Percentiles rank a stretch among this genome's conserved stretches.
Conservation (phyloP, 1,140 invertebrate genomes). For the Ostrea denselamellosa region DNA sequence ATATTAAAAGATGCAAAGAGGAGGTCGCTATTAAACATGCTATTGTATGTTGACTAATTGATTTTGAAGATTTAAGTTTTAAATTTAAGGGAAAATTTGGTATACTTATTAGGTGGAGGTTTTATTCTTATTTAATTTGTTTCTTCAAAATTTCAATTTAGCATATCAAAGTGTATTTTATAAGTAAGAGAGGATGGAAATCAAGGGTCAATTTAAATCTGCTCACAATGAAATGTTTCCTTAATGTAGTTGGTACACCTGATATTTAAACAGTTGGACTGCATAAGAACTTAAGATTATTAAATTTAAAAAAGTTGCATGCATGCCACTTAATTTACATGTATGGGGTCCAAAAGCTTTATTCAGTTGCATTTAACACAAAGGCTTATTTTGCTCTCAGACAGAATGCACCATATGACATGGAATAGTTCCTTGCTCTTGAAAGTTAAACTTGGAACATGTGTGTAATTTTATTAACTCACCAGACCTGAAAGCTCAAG, state of each 20-base stretch:
- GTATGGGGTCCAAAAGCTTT: background rate
- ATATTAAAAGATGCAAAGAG: background rate
- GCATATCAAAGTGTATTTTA: too few species aligned
- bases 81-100: background rate
- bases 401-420: too few species aligned
- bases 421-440: too few species aligned
- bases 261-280: background rate
- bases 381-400: background rate
- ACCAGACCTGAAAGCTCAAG: too few species aligned
- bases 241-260: background rate
- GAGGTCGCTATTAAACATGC: background rate
- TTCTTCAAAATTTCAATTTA: background rate
- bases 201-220: background rate
- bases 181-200: background rate
- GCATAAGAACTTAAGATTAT: constrained; percentile 4
- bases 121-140: background rate
- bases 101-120: background rate
- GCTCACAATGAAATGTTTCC: background rate
- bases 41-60: background rate
- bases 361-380: background rate
- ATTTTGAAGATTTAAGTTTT: background rate
- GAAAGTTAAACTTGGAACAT: too few species aligned
- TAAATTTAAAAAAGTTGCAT: background rate
- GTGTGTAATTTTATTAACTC: too few species aligned
- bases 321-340: background rate